A percentile compares a stretch with the other conserved stretches of the same genome.
Conservation (phyloP, 2,888 invertebrate species). For the Lasioglossum leucozonium region DNA sequence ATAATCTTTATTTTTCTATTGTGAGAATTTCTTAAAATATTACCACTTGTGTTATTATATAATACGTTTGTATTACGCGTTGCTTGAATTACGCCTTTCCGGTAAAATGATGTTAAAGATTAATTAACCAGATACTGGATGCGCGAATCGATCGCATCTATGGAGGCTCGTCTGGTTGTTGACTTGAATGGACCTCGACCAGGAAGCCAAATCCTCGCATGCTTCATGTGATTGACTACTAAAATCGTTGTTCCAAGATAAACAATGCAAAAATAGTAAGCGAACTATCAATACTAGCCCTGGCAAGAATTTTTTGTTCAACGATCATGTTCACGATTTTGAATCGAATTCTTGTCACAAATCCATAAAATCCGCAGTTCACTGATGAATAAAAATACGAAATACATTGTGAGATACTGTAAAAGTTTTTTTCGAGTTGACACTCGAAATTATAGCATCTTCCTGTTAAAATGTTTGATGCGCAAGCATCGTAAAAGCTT, state of each 20-base stretch:
- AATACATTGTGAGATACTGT: background rate
- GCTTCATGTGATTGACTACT: background rate
- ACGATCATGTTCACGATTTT: no score
- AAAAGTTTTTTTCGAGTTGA: background rate
- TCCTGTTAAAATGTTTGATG: background rate
- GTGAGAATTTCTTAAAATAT: background rate
- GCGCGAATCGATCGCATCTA: background rate
- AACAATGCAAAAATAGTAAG: background rate
- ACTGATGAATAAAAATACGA: background rate
- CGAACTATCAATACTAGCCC: background rate
- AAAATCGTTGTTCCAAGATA: background rate
- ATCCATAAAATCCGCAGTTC: background rate
- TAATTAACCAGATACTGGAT: slow-evolving; percentile 50
- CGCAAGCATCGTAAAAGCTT: slow-evolving; percentile 3
- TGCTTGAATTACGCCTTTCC: slow-evolving; percentile 4
- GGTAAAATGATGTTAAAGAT: slow-evolving; percentile 29
- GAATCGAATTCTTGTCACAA: background rate
- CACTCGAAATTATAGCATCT: background rate
- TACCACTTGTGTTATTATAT: background rate
- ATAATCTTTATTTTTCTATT: background rate
- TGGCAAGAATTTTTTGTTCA: no score
- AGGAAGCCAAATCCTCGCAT: background rate
- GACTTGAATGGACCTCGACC: slow-evolving; percentile 14
- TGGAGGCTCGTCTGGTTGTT: slow-evolving; percentile 23
- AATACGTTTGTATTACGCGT: background rate